A percentile compares a stretch with the other conserved stretches of the same genome.
Evolutionary conservation across 2,113 vertebrate genomes (phyloP).

Genomic region (Bos taurus): ARS-UCD2.0 NC_037328.1:143821501-143822000

Average conservation of each 20-base stretch:
- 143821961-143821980: not conserved
- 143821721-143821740: not conserved
- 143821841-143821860: not conserved
- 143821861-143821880: fast-evolving
- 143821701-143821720: not conserved
- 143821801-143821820: not conserved
- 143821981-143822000: not conserved
- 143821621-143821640: not conserved
- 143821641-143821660: not conserved
- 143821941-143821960: not conserved
- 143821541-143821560: not conserved
- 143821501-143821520: not conserved
- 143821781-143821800: not conserved
- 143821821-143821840: not conserved
- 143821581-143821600: not conserved
- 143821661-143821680: not conserved
- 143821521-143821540: not conserved
- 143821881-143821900: not conserved
- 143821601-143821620: not conserved
- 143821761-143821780: not conserved
- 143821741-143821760: not conserved
- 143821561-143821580: not conserved
- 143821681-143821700: not conserved
- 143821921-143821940: no score
- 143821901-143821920: fast-evolving